These are phyloP conservation scores for Acipenser ruthenus DNA, from an alignment of 2,797 vertebrate species.

Conservation along the genomic window DNA sequence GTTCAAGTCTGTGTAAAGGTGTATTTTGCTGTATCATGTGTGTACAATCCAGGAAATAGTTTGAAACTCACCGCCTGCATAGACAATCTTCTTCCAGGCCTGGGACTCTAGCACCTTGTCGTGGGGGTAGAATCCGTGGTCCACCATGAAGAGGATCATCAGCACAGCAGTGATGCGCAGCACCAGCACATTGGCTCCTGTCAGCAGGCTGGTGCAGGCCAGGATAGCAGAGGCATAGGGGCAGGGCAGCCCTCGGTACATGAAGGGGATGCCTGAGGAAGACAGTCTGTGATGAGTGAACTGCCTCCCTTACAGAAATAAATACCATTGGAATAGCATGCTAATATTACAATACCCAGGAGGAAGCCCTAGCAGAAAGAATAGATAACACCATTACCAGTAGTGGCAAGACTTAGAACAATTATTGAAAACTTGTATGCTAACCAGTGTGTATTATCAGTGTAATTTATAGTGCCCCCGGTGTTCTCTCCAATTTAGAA, in stretches of 20 bases:
- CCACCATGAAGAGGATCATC: constrained; percentile 85
- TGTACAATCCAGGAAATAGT: not conserved
- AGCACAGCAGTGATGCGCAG: constrained; percentile 61
- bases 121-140: constrained; percentile 78
- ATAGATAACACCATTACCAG: too few relatives aligned
- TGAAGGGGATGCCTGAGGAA: constrained; percentile 66
- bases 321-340: too few relatives aligned
- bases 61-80: constrained; percentile 66
- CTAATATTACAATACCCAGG: too few relatives aligned
- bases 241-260: constrained; percentile 83
- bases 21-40: too few relatives aligned
- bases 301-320: too few relatives aligned
- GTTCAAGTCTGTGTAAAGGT: not conserved
- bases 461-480: too few relatives aligned
- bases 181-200: constrained; percentile 56
- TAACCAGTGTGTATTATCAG: too few relatives aligned
- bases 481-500: too few relatives aligned
- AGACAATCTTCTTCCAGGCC: constrained; percentile 84
- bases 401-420: too few relatives aligned
- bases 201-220: constrained; percentile 70
- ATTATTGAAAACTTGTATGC: too few relatives aligned
- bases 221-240: constrained; percentile 79
- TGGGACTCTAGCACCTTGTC: constrained; percentile 87
- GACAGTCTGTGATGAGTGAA: not conserved
- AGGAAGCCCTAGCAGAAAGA: too few relatives aligned